A percentile compares a stretch with the other conserved stretches of the same genome.
Evolutionary conservation across 2,888 invertebrate genomes (phyloP).

Genomic region (Harpagoxenus sublaevis): DNA sequence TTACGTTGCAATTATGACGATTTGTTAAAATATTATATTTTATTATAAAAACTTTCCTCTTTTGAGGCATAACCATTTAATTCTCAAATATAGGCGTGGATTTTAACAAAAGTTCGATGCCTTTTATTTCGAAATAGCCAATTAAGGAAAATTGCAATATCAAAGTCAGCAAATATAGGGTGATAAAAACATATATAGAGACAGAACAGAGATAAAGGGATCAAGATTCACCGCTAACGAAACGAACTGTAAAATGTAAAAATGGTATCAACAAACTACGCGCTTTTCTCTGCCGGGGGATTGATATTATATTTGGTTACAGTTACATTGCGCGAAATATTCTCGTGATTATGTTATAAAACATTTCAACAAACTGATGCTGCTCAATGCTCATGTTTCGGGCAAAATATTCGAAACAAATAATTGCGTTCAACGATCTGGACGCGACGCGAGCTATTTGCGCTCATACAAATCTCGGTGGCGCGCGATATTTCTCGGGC

Average conservation of each 20-base stretch:
- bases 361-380: slow-evolving; percentile 9
- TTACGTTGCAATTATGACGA: background rate
- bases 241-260: slow-evolving; percentile 9
- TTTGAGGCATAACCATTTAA: background rate
- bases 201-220: background rate
- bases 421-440: slow-evolving; percentile 28
- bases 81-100: background rate
- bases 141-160: background rate
- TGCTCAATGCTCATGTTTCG: slow-evolving; percentile 3
- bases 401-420: slow-evolving; percentile 33
- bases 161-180: background rate
- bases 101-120: background rate
- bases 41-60: background rate
- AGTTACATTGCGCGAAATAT: background rate
- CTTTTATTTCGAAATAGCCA: background rate
- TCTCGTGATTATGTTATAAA: slow-evolving; percentile 22
- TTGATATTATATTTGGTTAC: slow-evolving; percentile 4
- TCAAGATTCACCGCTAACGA: slow-evolving; percentile 4
- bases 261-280: background rate
- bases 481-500: slow-evolving; percentile 23
- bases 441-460: slow-evolving; percentile 14
- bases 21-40: slow-evolving; percentile 6
- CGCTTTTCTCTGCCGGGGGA: background rate
- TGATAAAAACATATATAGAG: background rate
- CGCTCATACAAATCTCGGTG: slow-evolving; percentile 15